phyloP scores from a whole-genome alignment of 1,140 invertebrate genomes.

The Yoshiicerus persimilis region DNA sequence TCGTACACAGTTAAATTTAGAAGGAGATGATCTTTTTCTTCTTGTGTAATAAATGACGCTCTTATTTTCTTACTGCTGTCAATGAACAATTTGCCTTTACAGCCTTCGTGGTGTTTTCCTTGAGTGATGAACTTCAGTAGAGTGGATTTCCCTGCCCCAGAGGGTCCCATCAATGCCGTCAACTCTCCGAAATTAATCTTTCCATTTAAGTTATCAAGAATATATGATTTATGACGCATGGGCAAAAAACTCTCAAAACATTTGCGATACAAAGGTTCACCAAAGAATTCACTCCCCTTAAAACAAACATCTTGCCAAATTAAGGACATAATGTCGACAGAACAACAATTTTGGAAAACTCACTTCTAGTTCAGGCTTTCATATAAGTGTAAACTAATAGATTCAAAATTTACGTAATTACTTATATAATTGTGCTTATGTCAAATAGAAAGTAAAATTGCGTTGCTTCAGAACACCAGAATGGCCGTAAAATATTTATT shows the following conservation, averaged over 20 bases:
- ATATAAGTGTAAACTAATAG: too few species aligned
- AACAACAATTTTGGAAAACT: too few species aligned
- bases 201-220: constrained; percentile 51
- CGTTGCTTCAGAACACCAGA: too few species aligned
- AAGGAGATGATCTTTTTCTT: constrained; percentile 33
- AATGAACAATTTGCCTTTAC: background rate
- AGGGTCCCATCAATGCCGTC: constrained; percentile 61
- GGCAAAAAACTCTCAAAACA: background rate
- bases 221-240: background rate
- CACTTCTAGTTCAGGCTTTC: too few species aligned
- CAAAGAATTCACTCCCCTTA: background rate
- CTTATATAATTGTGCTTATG: too few species aligned
- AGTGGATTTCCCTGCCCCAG: constrained; percentile 61
- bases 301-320: background rate
- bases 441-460: too few species aligned
- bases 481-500: too few species aligned
- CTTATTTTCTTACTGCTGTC: background rate
- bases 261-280: background rate
- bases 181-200: constrained; percentile 54
- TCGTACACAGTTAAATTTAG: background rate
- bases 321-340: too few species aligned
- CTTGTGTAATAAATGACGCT: constrained; percentile 9
- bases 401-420: too few species aligned
- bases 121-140: constrained; percentile 48
- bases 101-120: background rate